Evolutionary conservation across 2,113 vertebrate species (phyloP).

Genomic region (Passer domesticus): DNA sequence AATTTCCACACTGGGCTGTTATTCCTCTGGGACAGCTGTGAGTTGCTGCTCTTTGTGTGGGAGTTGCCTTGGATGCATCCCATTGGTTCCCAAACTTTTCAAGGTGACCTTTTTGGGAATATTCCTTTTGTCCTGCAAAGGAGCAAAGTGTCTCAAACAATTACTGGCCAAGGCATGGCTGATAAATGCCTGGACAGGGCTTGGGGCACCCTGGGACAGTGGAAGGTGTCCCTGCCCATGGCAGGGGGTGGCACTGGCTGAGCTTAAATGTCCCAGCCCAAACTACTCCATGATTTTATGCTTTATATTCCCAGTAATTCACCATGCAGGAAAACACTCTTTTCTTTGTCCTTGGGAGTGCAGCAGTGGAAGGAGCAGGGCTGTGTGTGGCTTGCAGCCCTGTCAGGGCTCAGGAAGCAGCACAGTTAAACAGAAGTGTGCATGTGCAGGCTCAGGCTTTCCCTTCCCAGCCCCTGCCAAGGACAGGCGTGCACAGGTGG

Average conservation of each 20-base stretch:
- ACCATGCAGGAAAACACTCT: background rate
- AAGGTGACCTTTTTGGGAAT: background rate
- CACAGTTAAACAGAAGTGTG: background rate
- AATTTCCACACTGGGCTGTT: rapidly evolving
- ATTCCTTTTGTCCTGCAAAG: background rate
- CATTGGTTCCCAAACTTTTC: background rate
- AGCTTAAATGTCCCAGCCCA: background rate
- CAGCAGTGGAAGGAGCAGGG: background rate
- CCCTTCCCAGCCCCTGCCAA: background rate
- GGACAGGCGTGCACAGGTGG: background rate
- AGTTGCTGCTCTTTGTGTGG: background rate
- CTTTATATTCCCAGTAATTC: background rate
- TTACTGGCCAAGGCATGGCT: rapidly evolving
- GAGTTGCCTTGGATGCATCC: background rate
- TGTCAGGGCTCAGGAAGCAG: background rate
- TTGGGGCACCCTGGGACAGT: background rate
- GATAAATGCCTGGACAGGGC: background rate
- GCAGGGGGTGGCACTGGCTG: background rate
- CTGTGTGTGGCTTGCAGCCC: background rate
- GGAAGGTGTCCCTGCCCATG: background rate
- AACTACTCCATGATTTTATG: background rate
- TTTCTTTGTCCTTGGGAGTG: background rate
- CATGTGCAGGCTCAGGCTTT: rapidly evolving
- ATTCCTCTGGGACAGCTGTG: background rate
- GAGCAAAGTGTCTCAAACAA: background rate